Evolutionary conservation across 2,888 invertebrate genomes (phyloP).

Genomic region (Punctoribates punctum): DNA sequence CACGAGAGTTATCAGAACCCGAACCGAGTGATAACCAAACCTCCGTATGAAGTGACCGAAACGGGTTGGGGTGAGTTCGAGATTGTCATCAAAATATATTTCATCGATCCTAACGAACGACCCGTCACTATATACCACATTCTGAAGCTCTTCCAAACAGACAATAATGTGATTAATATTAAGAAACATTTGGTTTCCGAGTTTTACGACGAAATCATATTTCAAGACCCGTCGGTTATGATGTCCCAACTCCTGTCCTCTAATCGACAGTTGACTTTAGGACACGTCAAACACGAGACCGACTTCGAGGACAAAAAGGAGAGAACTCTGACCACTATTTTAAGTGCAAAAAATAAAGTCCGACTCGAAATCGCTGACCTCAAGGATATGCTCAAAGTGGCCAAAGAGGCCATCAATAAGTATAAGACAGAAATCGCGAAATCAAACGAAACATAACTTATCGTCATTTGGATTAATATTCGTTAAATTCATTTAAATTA

Average conservation of each 20-base stretch:
- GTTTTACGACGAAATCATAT: constrained; percentile 85
- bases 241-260: constrained; percentile 83
- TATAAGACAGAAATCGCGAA: constrained; percentile 36
- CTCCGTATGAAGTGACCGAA: constrained; percentile 94
- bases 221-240: constrained; percentile 58
- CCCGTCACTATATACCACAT: constrained; percentile 94
- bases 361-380: constrained; percentile 74
- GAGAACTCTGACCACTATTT: constrained; percentile 70
- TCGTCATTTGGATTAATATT: not conserved
- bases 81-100: constrained; percentile 94
- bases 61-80: constrained; percentile 99
- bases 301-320: constrained; percentile 68
- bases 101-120: constrained; percentile 90
- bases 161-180: constrained; percentile 30
- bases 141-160: constrained; percentile 78
- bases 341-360: constrained; percentile 74
- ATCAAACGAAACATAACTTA: constrained; percentile 6
- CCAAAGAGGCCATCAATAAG: constrained; percentile 71
- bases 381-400: constrained; percentile 76
- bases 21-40: constrained; percentile 85
- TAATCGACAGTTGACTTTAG: constrained; percentile 66
- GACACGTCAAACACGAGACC: constrained; percentile 76
- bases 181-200: constrained; percentile 78
- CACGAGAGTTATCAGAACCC: constrained; percentile 96
- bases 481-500: not conserved